Evolutionary conservation across 2,888 invertebrate genomes (phyloP).

Genomic region (Drosophila testacea): DNA sequence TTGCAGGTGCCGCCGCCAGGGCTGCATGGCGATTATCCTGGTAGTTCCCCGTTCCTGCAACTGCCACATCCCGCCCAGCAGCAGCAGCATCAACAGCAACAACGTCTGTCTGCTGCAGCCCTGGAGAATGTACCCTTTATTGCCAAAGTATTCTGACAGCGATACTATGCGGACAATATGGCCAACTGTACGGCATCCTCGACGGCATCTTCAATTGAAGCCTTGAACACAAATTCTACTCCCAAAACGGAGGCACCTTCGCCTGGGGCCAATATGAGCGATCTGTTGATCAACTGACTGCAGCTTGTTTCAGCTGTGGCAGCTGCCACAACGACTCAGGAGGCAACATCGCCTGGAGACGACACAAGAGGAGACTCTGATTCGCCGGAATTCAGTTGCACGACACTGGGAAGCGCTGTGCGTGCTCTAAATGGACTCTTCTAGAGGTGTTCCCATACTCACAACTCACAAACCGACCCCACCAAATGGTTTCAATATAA

Average conservation of each 20-base stretch:
- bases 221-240: not conserved
- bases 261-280: conserved; percentile 26
- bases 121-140: conserved; percentile 85
- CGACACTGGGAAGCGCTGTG: conserved; percentile 79
- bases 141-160: conserved; percentile 86
- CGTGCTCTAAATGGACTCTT: conserved; percentile 77
- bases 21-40: conserved; percentile 75
- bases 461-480: conserved; percentile 37
- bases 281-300: conserved; percentile 84
- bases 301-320: conserved; percentile 79
- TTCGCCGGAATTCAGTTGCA: conserved; percentile 61
- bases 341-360: not conserved
- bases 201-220: conserved; percentile 3
- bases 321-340: conserved; percentile 38
- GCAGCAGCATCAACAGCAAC: conserved; percentile 45
- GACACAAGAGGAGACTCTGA: conserved; percentile 11
- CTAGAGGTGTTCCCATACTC: conserved; percentile 29
- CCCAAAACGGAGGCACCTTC: conserved; percentile 15
- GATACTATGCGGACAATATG: conserved; percentile 84
- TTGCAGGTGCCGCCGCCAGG: conserved; percentile 62
- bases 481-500: conserved; percentile 74
- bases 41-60: conserved; percentile 82
- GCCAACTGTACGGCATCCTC: conserved; percentile 58
- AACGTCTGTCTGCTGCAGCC: conserved; percentile 71
- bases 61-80: conserved; percentile 58